phyloP scores from a whole-genome alignment of 23 tunicate species.

The Oikopleura vanhoeffeni region DNA sequence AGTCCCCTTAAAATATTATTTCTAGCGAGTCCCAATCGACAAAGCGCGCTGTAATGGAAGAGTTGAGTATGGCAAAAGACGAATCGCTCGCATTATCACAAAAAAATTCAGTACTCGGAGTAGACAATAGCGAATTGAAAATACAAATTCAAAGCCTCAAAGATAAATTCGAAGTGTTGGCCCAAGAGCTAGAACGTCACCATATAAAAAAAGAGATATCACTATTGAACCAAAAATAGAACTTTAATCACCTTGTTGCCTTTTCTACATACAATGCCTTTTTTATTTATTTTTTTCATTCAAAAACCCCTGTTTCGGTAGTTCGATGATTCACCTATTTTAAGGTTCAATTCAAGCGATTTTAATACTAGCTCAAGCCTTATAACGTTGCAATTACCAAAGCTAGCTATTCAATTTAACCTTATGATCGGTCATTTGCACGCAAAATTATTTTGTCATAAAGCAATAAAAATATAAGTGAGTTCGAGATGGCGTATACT shows the following conservation, averaged over 20 bases:
- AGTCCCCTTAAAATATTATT: too few relatives aligned
- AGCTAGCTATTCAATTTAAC: too few relatives aligned
- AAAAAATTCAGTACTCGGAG: neutral
- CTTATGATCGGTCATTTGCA: too few relatives aligned
- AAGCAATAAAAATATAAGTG: too few relatives aligned
- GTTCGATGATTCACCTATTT: neutral
- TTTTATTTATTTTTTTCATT: neutral
- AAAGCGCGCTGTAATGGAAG: neutral
- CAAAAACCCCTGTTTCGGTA: neutral
- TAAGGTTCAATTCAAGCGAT: too few relatives aligned
- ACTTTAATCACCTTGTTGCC: neutral
- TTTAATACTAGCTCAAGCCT: too few relatives aligned
- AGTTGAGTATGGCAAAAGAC: neutral
- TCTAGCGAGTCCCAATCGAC: neutral
- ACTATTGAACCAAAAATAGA: neutral
- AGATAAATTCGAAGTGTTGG: neutral
- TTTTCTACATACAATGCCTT: too few relatives aligned
- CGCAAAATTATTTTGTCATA: too few relatives aligned
- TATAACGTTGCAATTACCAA: too few relatives aligned
- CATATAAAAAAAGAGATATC: neutral
- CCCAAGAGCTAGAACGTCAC: neutral
- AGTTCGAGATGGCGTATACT: too few relatives aligned
- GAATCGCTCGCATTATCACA: neutral
- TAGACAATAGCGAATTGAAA: neutral
- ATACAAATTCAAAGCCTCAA: neutral